These are phyloP conservation scores for cattle (Bos taurus) DNA, from an alignment of 2,113 vertebrate genomes.

Conservation along the genomic window ARS-UCD2.0 NC_037346.1:1651501-1652000, in stretches of 20 bases:
- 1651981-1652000: not conserved
- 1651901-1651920: not conserved
- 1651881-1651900: not conserved
- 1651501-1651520: not conserved
- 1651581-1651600: not conserved
- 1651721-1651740: not conserved
- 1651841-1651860: not conserved
- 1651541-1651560: not conserved
- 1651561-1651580: not conserved
- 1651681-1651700: not conserved
- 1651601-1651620: not conserved
- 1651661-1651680: not conserved
- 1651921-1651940: not conserved
- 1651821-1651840: not conserved
- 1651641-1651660: not conserved
- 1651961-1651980: not conserved
- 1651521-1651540: not conserved
- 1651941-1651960: not conserved
- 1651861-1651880: not conserved
- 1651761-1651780: not conserved
- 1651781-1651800: not conserved
- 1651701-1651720: not conserved
- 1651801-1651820: not conserved
- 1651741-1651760: not conserved
- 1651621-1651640: not conserved